Base-by-base conservation (phyloP, 2,113 vertebrate species). In the Stictonetta naevosa region DNA sequence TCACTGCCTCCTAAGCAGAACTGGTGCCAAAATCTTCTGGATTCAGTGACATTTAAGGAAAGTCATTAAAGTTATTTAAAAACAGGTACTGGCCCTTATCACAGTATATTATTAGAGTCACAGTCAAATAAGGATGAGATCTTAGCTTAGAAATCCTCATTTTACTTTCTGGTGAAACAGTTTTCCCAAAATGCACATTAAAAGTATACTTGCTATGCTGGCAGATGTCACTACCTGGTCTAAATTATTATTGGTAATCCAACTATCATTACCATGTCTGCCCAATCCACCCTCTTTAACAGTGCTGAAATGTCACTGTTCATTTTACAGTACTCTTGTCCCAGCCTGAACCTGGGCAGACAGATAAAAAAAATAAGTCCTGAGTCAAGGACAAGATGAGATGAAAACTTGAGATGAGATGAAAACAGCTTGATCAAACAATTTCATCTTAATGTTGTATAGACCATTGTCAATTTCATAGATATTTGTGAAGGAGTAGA, bases 241-340 rank as follows among this genome's bases (percentile, higher is more conserved):
- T 84, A 91, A 92, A 92, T 53, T 93, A 53, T 74, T 86, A 38
- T 3, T 84, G 52, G 33, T 83, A 95, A 85, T 91, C 48, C 81
- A 73, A 25, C 23, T 16, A 55, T 66, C 56, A 58, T 58, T 71
- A 55, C 31, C 31, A 64, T 53, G 34, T 72, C 62, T 87, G 56
- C 44, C 1, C 1, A 31, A 83, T 63, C 4, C 40, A 44, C 38
- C 68, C 52, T 19, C 13, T 91, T 80, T 42, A 87, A 63, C 78
- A 87, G 71, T n/a, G 38, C 29, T 79, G 78, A 93, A 92, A 94
- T 79, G 67, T 34, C 66, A 75, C 31, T 71, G 64, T 28, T 71
- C 64, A 95, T 88, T 95, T 88, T 83, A 42, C 25, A 84, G 53
- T 4, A 89, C 52, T 34, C 19, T 55, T 60, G 29, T 85, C 38